phyloP scores from a whole-genome alignment of 2,888 invertebrate species.

The Leptarthrus brevirostris region DNA sequence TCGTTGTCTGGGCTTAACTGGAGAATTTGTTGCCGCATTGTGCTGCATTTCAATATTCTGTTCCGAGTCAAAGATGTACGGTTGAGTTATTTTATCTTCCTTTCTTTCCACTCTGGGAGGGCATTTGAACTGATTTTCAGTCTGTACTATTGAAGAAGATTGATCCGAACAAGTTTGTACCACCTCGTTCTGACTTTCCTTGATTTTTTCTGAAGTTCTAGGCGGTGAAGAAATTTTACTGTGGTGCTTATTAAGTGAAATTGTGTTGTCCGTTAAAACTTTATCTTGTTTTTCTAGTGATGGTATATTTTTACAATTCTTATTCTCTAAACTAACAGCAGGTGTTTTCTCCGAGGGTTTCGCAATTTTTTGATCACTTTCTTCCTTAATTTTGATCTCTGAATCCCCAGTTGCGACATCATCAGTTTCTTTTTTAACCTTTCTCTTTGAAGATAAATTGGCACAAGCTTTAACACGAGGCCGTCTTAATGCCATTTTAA shows the following conservation, averaged over 20 bases:
- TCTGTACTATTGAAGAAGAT: too few species aligned
- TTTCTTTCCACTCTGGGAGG: constrained; percentile 52
- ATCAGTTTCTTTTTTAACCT: constrained; percentile 52
- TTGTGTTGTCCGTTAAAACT: too few species aligned
- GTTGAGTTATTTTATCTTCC: neutral
- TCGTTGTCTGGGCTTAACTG: constrained; percentile 75
- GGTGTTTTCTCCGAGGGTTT: neutral
- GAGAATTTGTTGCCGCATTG: neutral
- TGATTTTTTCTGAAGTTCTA: neutral
- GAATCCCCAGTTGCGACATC: neutral
- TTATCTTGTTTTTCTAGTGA: neutral
- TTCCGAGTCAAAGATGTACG: constrained; percentile 57
- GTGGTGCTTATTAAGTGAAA: too few species aligned
- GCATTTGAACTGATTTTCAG: constrained; percentile 59
- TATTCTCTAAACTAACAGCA: too few species aligned
- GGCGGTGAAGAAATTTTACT: neutral
- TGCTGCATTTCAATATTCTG: neutral
- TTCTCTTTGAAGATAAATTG: constrained; percentile 67
- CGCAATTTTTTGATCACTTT: neutral
- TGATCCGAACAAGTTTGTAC: too few species aligned
- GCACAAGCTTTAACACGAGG: constrained; percentile 81
- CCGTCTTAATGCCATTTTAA: constrained; percentile 75
- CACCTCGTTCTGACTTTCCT: too few species aligned
- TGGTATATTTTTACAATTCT: neutral
- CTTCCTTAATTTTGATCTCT: too few species aligned